phyloP scores from a whole-genome alignment of 2,888 invertebrate species.

The Dilophus febrilis region DNA sequence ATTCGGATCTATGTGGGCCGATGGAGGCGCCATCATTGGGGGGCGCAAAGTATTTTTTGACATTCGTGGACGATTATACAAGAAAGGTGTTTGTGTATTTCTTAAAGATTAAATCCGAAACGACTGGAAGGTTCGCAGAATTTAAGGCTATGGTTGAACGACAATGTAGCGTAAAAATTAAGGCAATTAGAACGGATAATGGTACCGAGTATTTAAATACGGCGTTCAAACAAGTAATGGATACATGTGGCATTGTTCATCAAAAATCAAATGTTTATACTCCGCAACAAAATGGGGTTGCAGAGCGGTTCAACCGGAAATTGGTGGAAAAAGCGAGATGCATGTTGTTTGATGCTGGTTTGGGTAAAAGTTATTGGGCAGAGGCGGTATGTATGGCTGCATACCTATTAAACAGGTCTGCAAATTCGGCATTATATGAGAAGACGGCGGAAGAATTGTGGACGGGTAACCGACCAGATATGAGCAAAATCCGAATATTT shows the following conservation, averaged over 20 bases:
- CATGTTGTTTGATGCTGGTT: conserved; percentile 12
- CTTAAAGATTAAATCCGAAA: conserved; percentile 20
- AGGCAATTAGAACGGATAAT: conserved; percentile 14
- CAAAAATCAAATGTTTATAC: conserved; percentile 17
- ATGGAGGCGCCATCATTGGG: conserved; percentile 20
- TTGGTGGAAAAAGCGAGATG: conserved; percentile 16
- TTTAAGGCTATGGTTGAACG: conserved; percentile 16
- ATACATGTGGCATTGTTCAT: conserved; percentile 16
- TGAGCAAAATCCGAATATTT: too few species aligned
- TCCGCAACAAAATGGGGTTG: conserved; percentile 20
- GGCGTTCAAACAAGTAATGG: conserved; percentile 11
- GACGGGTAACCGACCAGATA: too few species aligned
- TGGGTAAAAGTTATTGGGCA: conserved; percentile 16
- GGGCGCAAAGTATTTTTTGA: conserved; percentile 20
- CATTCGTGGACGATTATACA: conserved; percentile 21
- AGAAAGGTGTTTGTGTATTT: conserved; percentile 16
- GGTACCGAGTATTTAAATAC: conserved; percentile 12
- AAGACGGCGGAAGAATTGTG: conserved; percentile 21
- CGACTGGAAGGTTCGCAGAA: conserved; percentile 13
- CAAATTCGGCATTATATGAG: conserved; percentile 1
- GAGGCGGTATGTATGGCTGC: conserved; percentile 15
- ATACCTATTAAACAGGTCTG: conserved; percentile 6
- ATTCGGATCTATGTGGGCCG: conserved; percentile 22
- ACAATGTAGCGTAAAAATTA: conserved; percentile 13
- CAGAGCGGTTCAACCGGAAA: conserved; percentile 15